Evolutionary conservation across 2,797 vertebrate genomes (phyloP).

Genomic region (Pseudochromis fuscus): DNA sequence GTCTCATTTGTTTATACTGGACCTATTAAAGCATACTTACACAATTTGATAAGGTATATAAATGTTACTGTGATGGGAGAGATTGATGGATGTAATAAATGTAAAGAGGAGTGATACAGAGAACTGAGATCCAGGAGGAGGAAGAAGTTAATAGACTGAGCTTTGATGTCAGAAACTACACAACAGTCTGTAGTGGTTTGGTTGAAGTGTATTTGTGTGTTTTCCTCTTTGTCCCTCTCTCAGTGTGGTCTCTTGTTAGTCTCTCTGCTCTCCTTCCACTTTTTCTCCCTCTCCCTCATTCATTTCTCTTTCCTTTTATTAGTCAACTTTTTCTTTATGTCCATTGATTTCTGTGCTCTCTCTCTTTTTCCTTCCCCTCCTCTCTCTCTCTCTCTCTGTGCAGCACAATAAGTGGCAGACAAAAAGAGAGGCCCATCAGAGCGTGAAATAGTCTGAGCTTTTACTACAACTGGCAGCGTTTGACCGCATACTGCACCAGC

Average conservation of each 20-base stretch:
- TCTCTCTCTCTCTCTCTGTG: slow-evolving; percentile 35
- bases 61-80: neutral
- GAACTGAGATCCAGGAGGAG: neutral
- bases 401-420: slow-evolving; percentile 51
- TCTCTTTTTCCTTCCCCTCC: slow-evolving; percentile 16
- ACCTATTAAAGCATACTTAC: neutral
- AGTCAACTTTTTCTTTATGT: slow-evolving; percentile 34
- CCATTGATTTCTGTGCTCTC: slow-evolving; percentile 47
- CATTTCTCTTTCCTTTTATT: slow-evolving; percentile 33
- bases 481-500: slow-evolving; percentile 71
- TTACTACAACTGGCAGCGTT: slow-evolving; percentile 79
- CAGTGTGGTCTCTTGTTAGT: neutral
- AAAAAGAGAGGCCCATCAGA: slow-evolving; percentile 60
- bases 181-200: neutral
- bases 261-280: neutral
- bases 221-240: neutral
- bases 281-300: slow-evolving; percentile 6
- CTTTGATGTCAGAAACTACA: slow-evolving; percentile 1
- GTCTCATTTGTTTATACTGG: neutral
- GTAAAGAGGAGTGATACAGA: neutral
- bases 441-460: slow-evolving; percentile 76
- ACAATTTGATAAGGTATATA: neutral
- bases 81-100: neutral
- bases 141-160: neutral
- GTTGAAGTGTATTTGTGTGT: neutral